Conservation (phyloP, 2,888 invertebrate genomes). For the Gari tellinella region DNA sequence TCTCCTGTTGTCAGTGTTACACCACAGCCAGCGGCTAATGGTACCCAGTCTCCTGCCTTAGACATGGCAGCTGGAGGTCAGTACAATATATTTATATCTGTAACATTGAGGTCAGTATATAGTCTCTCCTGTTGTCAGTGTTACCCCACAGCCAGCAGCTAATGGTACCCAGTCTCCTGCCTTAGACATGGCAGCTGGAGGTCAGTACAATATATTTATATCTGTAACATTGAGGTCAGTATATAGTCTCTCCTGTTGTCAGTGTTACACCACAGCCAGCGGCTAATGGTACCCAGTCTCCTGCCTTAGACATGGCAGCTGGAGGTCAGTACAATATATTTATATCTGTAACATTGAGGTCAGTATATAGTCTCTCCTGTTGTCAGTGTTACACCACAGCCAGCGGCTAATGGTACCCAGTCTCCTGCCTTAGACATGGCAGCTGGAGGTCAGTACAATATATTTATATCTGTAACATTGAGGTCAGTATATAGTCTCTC, state of each 20-base stretch:
- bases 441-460: slow-evolving; percentile 56
- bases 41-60: slow-evolving; percentile 51
- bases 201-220: slow-evolving; percentile 34
- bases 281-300: slow-evolving; percentile 51
- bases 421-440: slow-evolving; percentile 56
- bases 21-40: slow-evolving; percentile 31
- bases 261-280: neutral
- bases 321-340: slow-evolving; percentile 52
- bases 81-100: slow-evolving; percentile 1
- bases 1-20: slow-evolving; percentile 28
- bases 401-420: slow-evolving; percentile 35
- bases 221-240: neutral
- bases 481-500: neutral
- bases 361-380: neutral
- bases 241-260: neutral
- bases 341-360: neutral
- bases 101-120: neutral
- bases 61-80: slow-evolving; percentile 56
- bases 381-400: neutral
- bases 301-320: slow-evolving; percentile 50
- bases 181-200: slow-evolving; percentile 50
- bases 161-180: slow-evolving; percentile 56
- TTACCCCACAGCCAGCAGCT: slow-evolving; percentile 6
- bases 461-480: neutral
- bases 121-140: neutral